Evolutionary conservation across 2,113 vertebrate species (phyloP), one percentile per base, ranked within the genome.

Genomic region (Platichthys flesus): DNA sequence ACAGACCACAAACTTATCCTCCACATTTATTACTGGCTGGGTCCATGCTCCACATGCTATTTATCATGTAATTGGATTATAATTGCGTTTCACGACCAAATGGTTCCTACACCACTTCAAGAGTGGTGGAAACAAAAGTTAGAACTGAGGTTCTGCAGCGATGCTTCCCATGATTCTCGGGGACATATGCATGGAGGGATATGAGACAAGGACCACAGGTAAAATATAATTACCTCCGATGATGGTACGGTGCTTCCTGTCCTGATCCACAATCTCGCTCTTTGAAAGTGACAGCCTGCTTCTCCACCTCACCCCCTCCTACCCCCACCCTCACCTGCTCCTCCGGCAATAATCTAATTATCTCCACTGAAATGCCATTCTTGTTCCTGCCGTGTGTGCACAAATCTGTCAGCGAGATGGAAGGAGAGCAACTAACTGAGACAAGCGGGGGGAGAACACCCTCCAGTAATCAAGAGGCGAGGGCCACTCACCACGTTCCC

Each of bases 401-500:
- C 59, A 78, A 79, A 88, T 76, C 80, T 81, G 78, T 74, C 70
- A 83, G 55, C 35, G 54, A 78, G 74, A 82, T 14, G 23, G 79
- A 78, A 61, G 74, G 78, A 70, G 74, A 79, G 71, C 62, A 68
- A 70, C 71, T 64, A 71, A 82, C 67, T 52, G 71, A 85, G 74
- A 77, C 61, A 65, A 60, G 14, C 20, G 5, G 12, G 26, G 12
- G 2, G 54, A 10, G 16, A 40, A 80, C 74, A 83, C 55, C 49
- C 51, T 52, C 5, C n/a, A 45, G 70, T 23, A 47, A 60, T 31
- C 65, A 61, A 58, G 54, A 28, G 89, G 81, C 54, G n/a, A 69
- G 59, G 5, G 61, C 85, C 86, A 95, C 97, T 95, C 93, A 99
- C 98, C 94, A 94, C 94, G 66, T 96, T 95, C 90, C 97, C 96